These are phyloP conservation scores for Gymnoscelis rufifasciata DNA, from an alignment of 2,888 invertebrate species.

Conservation along the genomic window DNA sequence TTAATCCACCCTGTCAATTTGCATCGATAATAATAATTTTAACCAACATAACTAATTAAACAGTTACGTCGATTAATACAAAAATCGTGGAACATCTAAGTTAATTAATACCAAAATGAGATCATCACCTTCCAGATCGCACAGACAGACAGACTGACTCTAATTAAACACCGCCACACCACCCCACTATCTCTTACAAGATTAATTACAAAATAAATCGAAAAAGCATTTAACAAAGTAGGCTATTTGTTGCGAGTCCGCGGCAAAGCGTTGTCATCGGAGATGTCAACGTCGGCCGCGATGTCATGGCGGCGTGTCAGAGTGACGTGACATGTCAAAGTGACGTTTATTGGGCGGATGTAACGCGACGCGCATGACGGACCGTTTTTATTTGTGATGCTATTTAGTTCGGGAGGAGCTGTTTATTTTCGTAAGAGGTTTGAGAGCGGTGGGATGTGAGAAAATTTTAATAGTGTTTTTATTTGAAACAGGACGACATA, in stretches of 20 bases:
- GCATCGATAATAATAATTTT: too few species aligned
- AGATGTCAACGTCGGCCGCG: conserved; percentile 9
- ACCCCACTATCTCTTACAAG: background rate
- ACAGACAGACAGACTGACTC: background rate
- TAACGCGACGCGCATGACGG: conserved; percentile 36
- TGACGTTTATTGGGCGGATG: conserved; percentile 49
- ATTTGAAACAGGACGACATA: background rate
- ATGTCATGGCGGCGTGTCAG: conserved; percentile 15
- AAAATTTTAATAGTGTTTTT: background rate
- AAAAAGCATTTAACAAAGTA: conserved; percentile 29
- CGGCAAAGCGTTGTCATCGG: conserved; percentile 22
- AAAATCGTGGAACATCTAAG: too few species aligned
- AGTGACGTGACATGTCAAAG: conserved; percentile 20
- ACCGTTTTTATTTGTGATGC: conserved; percentile 25
- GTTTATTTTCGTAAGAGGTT: conserved; percentile 16
- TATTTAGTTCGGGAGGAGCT: conserved; percentile 14
- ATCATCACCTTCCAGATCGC: too few species aligned
- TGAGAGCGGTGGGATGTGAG: background rate
- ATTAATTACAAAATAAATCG: conserved; percentile 26
- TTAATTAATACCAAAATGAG: too few species aligned
- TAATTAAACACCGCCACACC: too few species aligned
- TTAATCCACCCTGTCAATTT: too few species aligned
- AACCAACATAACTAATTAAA: too few species aligned
- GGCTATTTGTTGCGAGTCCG: conserved; percentile 21
- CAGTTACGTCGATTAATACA: too few species aligned